Base-by-base conservation (phyloP, 2,797 vertebrate genomes). In the Tinamus major region DNA sequence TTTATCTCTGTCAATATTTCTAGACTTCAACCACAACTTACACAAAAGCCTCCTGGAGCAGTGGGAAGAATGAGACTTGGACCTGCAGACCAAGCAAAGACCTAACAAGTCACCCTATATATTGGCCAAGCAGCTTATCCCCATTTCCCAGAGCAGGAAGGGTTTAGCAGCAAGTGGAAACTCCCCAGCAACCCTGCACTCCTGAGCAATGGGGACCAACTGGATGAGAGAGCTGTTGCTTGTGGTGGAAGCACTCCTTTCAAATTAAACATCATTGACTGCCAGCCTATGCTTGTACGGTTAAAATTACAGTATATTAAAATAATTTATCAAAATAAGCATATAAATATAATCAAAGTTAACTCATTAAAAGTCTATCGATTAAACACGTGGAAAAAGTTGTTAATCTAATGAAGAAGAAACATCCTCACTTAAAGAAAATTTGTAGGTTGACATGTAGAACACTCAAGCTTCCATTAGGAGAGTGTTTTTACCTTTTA, bases 301-400 rank as follows among this genome's bases (percentile, higher is more conserved):
- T 95, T 95, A 95, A 96, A 97, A 95, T 96, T 95, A 93, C 37
- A 96, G 89, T 93, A 96, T 97, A 97, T 97, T 95, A 97, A 96
- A 96, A 93, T 95, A 96, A 97, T 96, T 96, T 95, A 96, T 97
- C 97, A 97, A 97, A 96, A 97, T 96, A 96, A 97, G 77, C 79
- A 85, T 85, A 93, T 63, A 96, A 96, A 95, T 85, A 93, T 90
- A 95, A 96, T 94, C 95, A 96, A 90, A 95, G 80, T 94, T 95
- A 96, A 95, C 96, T 95, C 83, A 95, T 91, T 94, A 92, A 90
- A 93, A 96, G 37, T 68, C 37, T 58, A 94, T 92, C 94, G 96
- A 98, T 96, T 94, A 95, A 93, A 79, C 63, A 92, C 59, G 79
- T 85, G 91, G 77, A 95, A 94, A 96, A 94, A 89, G 37, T 87